Evolutionary conservation across 1,140 invertebrate genomes (phyloP).

Genomic region (Ruditapes philippinarum): DNA sequence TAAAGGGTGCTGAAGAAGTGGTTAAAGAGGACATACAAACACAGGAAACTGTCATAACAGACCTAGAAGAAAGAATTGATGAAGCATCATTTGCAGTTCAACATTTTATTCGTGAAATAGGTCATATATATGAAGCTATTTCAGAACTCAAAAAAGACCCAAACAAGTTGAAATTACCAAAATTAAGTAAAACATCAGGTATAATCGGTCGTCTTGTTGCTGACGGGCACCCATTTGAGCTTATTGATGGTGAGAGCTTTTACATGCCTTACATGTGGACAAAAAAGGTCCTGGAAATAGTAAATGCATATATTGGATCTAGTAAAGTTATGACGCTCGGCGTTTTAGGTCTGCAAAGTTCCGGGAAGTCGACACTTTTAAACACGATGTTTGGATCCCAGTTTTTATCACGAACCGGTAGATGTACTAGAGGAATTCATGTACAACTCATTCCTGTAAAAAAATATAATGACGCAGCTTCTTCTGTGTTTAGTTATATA

Average conservation of each 20-base stretch:
- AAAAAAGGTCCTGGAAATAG: not conserved
- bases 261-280: not conserved
- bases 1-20: too few species aligned
- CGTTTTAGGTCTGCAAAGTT: conserved; percentile 37
- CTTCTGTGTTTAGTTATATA: not conserved
- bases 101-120: too few species aligned
- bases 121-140: too few species aligned
- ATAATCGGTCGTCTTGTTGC: too few species aligned
- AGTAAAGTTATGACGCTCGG: too few species aligned
- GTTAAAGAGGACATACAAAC: too few species aligned
- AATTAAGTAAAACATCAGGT: too few species aligned
- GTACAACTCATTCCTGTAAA: not conserved
- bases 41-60: too few species aligned
- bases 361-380: conserved; percentile 21
- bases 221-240: conserved; percentile 3
- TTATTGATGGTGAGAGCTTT: not conserved
- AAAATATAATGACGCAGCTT: not conserved
- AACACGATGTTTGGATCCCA: conserved; percentile 40
- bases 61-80: too few species aligned
- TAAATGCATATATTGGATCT: not conserved
- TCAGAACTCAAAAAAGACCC: too few species aligned
- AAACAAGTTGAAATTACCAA: too few species aligned
- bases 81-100: too few species aligned
- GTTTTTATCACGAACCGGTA: not conserved
- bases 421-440: not conserved